A percentile compares a stretch with the other conserved stretches of the same genome.
phyloP scores from a whole-genome alignment of 2,797 vertebrate species.

The Petrocephalus sullivani region DNA sequence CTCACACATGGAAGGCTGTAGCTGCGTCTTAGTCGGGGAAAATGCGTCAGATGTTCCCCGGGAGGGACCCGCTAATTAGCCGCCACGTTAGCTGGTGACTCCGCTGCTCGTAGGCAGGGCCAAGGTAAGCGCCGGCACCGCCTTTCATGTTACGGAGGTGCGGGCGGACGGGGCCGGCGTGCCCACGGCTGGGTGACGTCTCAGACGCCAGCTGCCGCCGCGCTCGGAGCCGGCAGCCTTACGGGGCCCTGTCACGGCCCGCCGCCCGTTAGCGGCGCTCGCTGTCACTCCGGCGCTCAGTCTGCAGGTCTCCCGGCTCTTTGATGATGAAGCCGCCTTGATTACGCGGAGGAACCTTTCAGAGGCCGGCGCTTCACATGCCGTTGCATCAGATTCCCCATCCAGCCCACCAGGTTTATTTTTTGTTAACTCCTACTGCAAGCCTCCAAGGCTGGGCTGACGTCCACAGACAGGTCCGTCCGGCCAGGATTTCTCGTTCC shows the following conservation, averaged over 20 bases:
- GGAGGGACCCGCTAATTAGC: background rate
- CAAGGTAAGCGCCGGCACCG: background rate
- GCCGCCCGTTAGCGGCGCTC: background rate
- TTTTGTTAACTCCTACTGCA: conserved; percentile 4
- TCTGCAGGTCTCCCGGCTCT: background rate
- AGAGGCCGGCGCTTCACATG: background rate
- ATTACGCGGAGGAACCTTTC: background rate
- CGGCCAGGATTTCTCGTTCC: background rate
- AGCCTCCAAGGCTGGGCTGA: background rate
- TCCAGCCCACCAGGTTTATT: conserved; percentile 10
- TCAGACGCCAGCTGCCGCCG: background rate
- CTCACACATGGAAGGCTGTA: background rate
- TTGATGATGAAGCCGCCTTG: conserved; percentile 2
- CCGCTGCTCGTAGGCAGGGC: background rate
- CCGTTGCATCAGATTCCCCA: background rate
- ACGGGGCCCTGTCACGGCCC: background rate
- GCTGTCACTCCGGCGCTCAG: background rate
- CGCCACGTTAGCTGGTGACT: background rate
- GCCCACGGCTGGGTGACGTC: background rate
- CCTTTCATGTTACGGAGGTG: background rate
- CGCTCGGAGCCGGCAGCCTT: background rate
- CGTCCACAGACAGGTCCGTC: background rate
- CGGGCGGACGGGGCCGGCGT: background rate
- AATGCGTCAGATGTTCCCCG: background rate
- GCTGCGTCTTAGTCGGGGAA: background rate